A percentile compares a stretch with the other conserved stretches of the same genome.
These are phyloP conservation scores for Bucorvus abyssinicus DNA, from an alignment of 2,797 vertebrate species.

Conservation along the genomic window DNA sequence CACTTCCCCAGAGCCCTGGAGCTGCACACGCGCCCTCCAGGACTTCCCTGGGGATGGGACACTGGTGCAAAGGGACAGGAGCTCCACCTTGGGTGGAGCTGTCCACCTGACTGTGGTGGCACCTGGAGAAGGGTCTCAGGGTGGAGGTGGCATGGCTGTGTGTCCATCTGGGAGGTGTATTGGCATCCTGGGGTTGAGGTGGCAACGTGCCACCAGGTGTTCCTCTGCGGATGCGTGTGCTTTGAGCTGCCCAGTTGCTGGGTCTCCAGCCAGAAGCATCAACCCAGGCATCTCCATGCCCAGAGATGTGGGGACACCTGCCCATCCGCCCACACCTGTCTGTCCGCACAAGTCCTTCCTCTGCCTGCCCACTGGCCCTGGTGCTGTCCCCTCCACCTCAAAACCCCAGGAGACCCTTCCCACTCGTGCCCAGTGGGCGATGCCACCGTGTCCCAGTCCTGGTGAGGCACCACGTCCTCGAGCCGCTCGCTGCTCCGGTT, in stretches of 20 bases:
- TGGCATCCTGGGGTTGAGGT: accelerated
- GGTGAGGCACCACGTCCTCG: accelerated
- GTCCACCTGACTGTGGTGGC: background rate
- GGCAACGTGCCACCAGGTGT: background rate
- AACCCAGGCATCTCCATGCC: background rate
- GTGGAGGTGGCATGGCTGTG: background rate
- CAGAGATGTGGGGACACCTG: background rate
- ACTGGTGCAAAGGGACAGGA: background rate
- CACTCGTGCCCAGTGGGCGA: accelerated
- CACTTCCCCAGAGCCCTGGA: background rate
- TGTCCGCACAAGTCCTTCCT: background rate
- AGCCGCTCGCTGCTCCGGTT: background rate
- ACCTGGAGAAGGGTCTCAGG: background rate
- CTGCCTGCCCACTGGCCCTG: background rate
- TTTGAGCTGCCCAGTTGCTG: accelerated
- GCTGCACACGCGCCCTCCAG: background rate
- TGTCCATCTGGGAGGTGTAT: background rate
- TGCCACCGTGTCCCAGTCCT: background rate
- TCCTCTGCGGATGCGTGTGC: accelerated
- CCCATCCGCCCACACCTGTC: accelerated
- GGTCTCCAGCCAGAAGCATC: background rate
- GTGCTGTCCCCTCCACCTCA: background rate
- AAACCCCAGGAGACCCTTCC: background rate
- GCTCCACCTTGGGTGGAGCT: background rate
- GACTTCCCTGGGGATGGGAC: background rate